phyloP scores from a whole-genome alignment of 2,113 vertebrate species.

The Stomatorhinus ivindoensis region DNA sequence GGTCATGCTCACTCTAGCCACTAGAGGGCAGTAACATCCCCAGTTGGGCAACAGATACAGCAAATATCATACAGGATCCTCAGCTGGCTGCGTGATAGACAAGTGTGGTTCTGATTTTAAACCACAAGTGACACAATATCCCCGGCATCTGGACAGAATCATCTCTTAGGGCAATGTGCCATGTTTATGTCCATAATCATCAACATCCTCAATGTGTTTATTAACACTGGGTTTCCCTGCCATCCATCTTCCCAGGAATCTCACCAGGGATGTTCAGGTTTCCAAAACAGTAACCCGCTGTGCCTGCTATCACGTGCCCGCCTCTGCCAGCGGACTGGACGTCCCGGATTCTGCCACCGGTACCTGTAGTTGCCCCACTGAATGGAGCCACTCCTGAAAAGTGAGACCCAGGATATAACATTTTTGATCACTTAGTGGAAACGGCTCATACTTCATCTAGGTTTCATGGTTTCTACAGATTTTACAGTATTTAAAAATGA shows the following conservation, averaged over 20 bases:
- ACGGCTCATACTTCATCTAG: neutral
- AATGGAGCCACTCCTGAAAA: slow-evolving; percentile 76
- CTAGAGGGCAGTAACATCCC: neutral
- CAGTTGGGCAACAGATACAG: neutral
- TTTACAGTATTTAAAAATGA: neutral
- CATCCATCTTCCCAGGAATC: neutral
- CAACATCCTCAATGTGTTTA: neutral
- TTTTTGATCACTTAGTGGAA: neutral
- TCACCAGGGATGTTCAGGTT: slow-evolving; percentile 81
- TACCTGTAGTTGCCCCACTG: slow-evolving; percentile 82
- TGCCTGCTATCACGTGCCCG: slow-evolving; percentile 82
- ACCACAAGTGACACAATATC: neutral
- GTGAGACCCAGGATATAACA: slow-evolving; percentile 11
- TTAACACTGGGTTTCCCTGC: neutral
- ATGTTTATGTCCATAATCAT: neutral
- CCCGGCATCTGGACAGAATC: neutral
- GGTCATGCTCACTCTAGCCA: neutral
- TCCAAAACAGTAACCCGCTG: slow-evolving; percentile 86
- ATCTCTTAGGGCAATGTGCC: neutral
- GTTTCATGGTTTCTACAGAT: neutral
- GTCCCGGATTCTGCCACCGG: slow-evolving; percentile 81
- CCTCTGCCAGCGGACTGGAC: slow-evolving; percentile 79
- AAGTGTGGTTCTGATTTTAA: neutral
- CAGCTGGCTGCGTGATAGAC: neutral
- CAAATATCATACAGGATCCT: neutral